A percentile compares a stretch with the other conserved stretches of the same genome.
phyloP scores from a whole-genome alignment of 2,113 vertebrate species.

The Mormoops blainvillei region DNA sequence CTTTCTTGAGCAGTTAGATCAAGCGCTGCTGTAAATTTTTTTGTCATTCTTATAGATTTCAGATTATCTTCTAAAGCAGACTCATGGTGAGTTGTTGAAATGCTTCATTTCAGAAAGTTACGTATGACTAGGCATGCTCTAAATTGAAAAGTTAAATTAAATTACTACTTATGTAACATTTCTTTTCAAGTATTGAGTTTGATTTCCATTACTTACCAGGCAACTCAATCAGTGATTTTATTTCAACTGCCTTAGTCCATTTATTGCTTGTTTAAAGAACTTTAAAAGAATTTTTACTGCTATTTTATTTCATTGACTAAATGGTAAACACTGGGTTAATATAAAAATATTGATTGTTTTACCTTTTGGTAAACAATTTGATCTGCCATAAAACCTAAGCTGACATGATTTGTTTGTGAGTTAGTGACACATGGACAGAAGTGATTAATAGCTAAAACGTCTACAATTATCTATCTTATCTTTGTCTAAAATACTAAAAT shows the following conservation, averaged over 20 bases:
- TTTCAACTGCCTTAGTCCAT: constrained; percentile 17
- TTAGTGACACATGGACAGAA: not conserved
- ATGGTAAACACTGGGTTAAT: constrained; percentile 3
- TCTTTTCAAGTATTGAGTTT: constrained; percentile 52
- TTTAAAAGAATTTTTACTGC: not conserved
- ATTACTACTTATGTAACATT: constrained; percentile 51
- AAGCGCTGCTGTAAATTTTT: not conserved
- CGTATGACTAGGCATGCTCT: constrained; percentile 26
- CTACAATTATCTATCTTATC: constrained; percentile 34
- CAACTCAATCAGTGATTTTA: constrained; percentile 40
- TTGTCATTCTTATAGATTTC: constrained; percentile 42
- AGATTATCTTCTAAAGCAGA: constrained; percentile 51
- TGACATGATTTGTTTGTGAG: not conserved
- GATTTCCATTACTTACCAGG: constrained; percentile 51
- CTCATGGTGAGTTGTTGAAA: constrained; percentile 45
- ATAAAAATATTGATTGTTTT: not conserved
- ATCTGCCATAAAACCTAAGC: not conserved
- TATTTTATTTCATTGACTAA: constrained; percentile 1
- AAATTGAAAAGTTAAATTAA: constrained; percentile 64
- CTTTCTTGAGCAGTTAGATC: constrained; percentile 11
- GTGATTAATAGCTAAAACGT: not conserved
- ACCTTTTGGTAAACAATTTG: constrained; percentile 1
- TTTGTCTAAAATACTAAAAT: constrained; percentile 56
- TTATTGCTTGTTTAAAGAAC: constrained; percentile 26
- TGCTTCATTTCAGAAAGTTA: constrained; percentile 57